phyloP scores from a whole-genome alignment of 2,888 invertebrate species.

The Microdon myrmicae region DNA sequence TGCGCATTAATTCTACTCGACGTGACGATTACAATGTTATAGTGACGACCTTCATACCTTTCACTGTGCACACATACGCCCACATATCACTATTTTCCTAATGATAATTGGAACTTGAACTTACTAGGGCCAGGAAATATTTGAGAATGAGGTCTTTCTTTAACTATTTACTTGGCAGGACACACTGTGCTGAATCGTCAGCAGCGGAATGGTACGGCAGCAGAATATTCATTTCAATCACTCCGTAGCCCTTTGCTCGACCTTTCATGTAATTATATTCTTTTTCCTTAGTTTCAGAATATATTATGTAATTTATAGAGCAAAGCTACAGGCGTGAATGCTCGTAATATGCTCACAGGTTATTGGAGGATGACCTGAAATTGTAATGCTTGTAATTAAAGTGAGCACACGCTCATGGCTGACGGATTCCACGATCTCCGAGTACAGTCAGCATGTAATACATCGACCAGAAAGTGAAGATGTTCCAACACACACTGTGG shows the following conservation, averaged over 20 bases:
- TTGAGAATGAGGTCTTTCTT: no score
- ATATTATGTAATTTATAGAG: background rate
- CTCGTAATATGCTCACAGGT: conserved; percentile 8
- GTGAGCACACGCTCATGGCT: conserved; percentile 1
- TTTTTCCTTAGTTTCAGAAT: background rate
- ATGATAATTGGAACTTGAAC: no score
- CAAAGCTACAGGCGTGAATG: conserved; percentile 1
- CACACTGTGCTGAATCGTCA: no score
- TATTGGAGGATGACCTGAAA: conserved; percentile 11
- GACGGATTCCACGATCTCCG: background rate
- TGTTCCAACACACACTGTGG: background rate
- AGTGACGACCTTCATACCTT: no score
- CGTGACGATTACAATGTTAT: no score
- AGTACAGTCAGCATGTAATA: conserved; percentile 14
- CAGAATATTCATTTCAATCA: background rate
- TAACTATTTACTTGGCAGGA: no score
- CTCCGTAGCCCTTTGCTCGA: background rate
- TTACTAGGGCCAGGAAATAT: no score
- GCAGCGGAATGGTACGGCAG: no score
- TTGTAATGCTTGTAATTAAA: conserved; percentile 13
- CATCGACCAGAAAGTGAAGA: conserved; percentile 11
- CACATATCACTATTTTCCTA: no score
- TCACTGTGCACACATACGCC: no score
- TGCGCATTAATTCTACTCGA: no score
- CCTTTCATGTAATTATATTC: background rate